A percentile compares a stretch with the other conserved stretches of the same genome.
These are phyloP conservation scores for Candidula unifasciata DNA, from an alignment of 2,888 invertebrate genomes.

Conservation along the genomic window DNA sequence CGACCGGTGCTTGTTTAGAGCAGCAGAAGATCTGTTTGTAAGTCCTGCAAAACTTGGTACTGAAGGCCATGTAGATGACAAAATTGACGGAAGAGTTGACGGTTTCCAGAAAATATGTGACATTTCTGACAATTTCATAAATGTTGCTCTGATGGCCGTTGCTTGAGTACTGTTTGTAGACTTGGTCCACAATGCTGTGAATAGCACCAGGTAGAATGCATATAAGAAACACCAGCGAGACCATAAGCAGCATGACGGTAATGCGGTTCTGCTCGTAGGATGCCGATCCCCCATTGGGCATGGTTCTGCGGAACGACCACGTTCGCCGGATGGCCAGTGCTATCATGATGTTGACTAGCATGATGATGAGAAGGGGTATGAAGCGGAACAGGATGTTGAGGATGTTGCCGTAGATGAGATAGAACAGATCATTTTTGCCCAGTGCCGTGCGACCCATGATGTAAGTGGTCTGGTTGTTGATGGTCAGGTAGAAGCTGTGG, in stretches of 20 bases:
- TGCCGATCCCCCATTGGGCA: slow-evolving; percentile 45
- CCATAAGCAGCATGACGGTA: slow-evolving; percentile 68
- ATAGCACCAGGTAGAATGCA: slow-evolving; percentile 71
- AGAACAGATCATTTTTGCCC: slow-evolving; percentile 64
- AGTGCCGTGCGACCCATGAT: slow-evolving; percentile 60
- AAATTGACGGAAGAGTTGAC: slow-evolving; percentile 71
- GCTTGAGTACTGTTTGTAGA: slow-evolving; percentile 60
- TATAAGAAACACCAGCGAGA: slow-evolving; percentile 68
- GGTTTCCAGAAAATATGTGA: slow-evolving; percentile 68
- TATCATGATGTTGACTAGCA: slow-evolving; percentile 65
- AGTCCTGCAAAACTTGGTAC: slow-evolving; percentile 64
- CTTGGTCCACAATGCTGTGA: slow-evolving; percentile 63
- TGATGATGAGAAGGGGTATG: slow-evolving; percentile 63
- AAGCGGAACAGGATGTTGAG: slow-evolving; percentile 69
- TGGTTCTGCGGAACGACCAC: slow-evolving; percentile 57
- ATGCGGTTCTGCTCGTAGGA: slow-evolving; percentile 64
- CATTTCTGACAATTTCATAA: slow-evolving; percentile 61
- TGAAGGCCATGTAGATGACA: slow-evolving; percentile 70
- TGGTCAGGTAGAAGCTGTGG: slow-evolving; percentile 49
- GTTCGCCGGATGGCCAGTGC: slow-evolving; percentile 63
- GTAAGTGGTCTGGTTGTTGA: slow-evolving; percentile 57
- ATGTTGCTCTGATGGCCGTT: slow-evolving; percentile 60
- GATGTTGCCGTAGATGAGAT: slow-evolving; percentile 62
- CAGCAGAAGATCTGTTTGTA: slow-evolving; percentile 70
- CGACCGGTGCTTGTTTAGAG: slow-evolving; percentile 46